Evolutionary conservation across 2,888 invertebrate genomes (phyloP).

Genomic region (Caenorhabditis sulstoni): DNA sequence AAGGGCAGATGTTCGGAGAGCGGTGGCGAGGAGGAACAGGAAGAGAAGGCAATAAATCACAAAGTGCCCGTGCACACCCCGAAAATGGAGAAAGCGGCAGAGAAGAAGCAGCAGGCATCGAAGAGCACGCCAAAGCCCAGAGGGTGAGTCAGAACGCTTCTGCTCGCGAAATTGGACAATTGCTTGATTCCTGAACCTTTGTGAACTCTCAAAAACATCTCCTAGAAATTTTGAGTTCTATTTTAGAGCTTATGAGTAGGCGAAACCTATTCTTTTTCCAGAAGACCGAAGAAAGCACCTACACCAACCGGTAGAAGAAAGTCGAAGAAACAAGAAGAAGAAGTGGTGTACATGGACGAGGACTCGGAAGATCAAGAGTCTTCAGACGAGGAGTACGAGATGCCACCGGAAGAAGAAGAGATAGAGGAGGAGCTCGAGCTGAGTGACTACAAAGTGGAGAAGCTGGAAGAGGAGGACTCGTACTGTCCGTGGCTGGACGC

Average conservation of each 20-base stretch:
- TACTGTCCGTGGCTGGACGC: constrained; percentile 72
- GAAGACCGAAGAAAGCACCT: constrained; percentile 30
- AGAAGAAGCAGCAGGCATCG: background rate
- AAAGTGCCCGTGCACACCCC: no score
- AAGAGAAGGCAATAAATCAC: constrained; percentile 9
- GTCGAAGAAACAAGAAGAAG: constrained; percentile 31
- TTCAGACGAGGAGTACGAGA: constrained; percentile 37
- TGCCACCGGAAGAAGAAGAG: constrained; percentile 16
- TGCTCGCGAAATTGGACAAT: no score
- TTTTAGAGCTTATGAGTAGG: no score
- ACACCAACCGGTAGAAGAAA: constrained; percentile 11
- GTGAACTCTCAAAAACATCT: no score
- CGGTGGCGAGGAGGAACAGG: constrained; percentile 11
- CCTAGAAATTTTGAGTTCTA: no score
- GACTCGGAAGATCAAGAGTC: constrained; percentile 27
- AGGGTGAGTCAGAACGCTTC: constrained; percentile 2
- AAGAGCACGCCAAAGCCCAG: constrained; percentile 15
- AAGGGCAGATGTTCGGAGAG: constrained; percentile 20
- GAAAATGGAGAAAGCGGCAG: no score
- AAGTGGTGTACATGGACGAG: constrained; percentile 51
- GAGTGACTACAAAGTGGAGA: constrained; percentile 15
- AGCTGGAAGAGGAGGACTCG: constrained; percentile 11
- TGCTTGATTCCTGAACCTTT: no score
- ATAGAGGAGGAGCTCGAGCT: constrained; percentile 27
- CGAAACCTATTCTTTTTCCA: constrained; percentile 11